phyloP scores from a whole-genome alignment of 1,140 invertebrate genomes.

The Microvelia longipes region DNA sequence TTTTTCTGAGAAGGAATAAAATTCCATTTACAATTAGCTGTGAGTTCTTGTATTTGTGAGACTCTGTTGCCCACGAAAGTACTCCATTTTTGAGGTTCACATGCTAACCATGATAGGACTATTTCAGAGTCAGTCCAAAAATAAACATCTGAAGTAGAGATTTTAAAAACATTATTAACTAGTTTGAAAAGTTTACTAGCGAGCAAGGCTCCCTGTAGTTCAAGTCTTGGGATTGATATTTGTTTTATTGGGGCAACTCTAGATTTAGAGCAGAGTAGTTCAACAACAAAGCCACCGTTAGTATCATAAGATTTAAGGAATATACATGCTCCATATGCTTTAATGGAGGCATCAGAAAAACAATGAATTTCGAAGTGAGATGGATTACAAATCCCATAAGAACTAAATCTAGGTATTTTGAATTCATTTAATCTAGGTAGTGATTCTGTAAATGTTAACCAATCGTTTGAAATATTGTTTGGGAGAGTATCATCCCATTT shows the following conservation, averaged over 20 bases:
- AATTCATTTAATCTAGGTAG: neutral
- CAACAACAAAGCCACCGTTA: neutral
- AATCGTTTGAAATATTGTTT: neutral
- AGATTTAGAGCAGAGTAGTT: neutral
- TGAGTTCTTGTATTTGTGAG: neutral
- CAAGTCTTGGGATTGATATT: neutral
- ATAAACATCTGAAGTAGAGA: neutral
- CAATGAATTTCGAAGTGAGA: neutral
- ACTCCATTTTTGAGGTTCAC: neutral
- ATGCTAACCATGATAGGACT: neutral
- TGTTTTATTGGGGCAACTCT: neutral
- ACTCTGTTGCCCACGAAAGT: neutral
- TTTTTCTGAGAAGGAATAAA: neutral
- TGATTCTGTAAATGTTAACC: neutral
- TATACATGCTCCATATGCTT: neutral
- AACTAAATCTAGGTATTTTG: neutral
- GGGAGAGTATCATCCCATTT: neutral
- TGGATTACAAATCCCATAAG: too few relatives aligned
- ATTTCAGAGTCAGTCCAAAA: neutral
- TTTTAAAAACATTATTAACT: neutral
- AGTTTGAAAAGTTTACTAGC: neutral
- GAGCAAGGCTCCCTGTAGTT: neutral
- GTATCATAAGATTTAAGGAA: neutral
- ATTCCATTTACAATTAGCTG: neutral
- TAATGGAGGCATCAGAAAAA: neutral